A percentile compares a stretch with the other conserved stretches of the same genome.
Conservation (phyloP, 2,113 vertebrate species). For the Nipponia nippon region DNA sequence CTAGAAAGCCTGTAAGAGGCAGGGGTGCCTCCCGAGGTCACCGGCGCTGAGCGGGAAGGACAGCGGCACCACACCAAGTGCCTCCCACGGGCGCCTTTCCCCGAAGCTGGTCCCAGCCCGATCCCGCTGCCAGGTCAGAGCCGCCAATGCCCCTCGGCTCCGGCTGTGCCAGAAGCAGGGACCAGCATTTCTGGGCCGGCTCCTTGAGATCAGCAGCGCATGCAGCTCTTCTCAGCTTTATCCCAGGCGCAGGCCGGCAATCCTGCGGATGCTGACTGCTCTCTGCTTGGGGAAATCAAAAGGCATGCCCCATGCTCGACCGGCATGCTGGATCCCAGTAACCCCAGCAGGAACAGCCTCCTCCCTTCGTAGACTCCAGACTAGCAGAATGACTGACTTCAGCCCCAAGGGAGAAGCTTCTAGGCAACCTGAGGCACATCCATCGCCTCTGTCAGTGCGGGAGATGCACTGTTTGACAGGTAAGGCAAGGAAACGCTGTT, state of each 20-base stretch:
- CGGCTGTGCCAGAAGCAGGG: background rate
- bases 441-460: rapidly evolving
- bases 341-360: background rate
- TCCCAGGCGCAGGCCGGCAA: background rate
- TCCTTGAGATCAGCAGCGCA: background rate
- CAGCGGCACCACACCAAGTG: rapidly evolving
- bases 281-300: background rate
- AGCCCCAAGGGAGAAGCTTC: background rate
- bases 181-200: rapidly evolving
- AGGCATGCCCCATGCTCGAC: background rate
- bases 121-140: background rate
- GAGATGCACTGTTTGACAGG: background rate
- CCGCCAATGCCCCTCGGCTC: rapidly evolving
- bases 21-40: background rate
- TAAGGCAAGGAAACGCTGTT: no score
- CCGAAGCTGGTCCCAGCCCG: rapidly evolving
- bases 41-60: rapidly evolving
- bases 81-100: background rate
- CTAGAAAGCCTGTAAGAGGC: background rate
- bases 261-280: background rate
- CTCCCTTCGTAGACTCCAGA: background rate
- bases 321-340: background rate
- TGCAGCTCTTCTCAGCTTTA: rapidly evolving
- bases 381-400: background rate
- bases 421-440: background rate